These are phyloP conservation scores for Caenorhabditis sp. DNA, from an alignment of 2,888 invertebrate species.

Conservation along the genomic window DNA sequence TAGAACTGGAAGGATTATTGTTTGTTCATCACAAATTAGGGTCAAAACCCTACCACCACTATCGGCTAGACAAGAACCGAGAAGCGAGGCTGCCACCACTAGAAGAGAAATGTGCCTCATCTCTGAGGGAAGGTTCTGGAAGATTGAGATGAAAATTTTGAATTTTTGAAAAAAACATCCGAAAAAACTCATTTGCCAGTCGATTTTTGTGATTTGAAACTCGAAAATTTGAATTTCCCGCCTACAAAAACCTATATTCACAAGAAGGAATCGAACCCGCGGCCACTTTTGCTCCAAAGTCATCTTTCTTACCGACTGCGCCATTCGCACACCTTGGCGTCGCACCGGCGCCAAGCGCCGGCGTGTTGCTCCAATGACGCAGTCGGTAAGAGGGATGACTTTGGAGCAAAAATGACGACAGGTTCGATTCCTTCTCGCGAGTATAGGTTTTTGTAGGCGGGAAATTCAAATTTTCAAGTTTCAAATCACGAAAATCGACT, in stretches of 20 bases:
- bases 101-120: constrained; percentile 37
- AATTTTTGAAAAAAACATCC: neutral
- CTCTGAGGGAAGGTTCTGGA: constrained; percentile 40
- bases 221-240: neutral
- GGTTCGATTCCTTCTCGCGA: neutral
- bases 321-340: neutral
- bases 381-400: neutral
- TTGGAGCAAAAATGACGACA: neutral
- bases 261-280: neutral
- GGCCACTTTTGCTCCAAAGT: neutral
- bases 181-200: neutral
- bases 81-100: neutral
- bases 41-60: constrained; percentile 35
- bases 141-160: neutral
- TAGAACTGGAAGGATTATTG: constrained; percentile 75
- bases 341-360: neutral
- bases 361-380: neutral
- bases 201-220: neutral
- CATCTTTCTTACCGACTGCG: constrained; percentile 5
- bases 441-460: neutral
- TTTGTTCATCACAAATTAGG: neutral
- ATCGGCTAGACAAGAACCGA: constrained; percentile 32
- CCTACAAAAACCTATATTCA: neutral
- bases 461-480: neutral
- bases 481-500: too few relatives aligned